phyloP scores from a whole-genome alignment of 2,888 invertebrate genomes.

The Ectobius pallidus region DNA sequence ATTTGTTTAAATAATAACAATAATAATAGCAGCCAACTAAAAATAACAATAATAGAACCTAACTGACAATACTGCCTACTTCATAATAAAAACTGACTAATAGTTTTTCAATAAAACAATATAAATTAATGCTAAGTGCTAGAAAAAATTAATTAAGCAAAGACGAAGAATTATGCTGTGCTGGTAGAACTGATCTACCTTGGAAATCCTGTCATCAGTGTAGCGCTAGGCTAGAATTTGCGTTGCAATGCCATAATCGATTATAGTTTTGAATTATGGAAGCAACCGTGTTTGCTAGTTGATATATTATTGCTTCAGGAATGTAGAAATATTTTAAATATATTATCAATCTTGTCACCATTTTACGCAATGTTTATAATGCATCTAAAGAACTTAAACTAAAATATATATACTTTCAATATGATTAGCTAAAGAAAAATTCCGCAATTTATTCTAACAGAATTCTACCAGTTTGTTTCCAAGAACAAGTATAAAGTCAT shows the following conservation, averaged over 20 bases:
- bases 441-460: background rate
- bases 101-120: background rate
- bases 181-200: background rate
- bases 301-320: conserved; percentile 7
- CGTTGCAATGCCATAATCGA: background rate
- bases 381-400: background rate
- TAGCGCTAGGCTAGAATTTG: background rate
- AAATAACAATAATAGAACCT: too few species aligned
- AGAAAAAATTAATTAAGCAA: background rate
- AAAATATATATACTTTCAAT: conserved; percentile 12
- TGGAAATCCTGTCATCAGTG: background rate
- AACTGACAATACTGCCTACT: background rate
- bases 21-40: too few species aligned
- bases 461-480: conserved; percentile 18
- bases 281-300: background rate
- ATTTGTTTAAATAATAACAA: too few species aligned
- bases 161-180: background rate
- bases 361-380: conserved; percentile 6
- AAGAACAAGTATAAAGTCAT: conserved; percentile 22
- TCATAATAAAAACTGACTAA: background rate
- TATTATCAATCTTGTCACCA: background rate
- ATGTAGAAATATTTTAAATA: background rate
- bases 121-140: background rate
- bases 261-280: background rate
- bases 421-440: conserved; percentile 1